Evolutionary conservation across 2,888 invertebrate genomes (phyloP).

Genomic region (Catocala nupta): DNA sequence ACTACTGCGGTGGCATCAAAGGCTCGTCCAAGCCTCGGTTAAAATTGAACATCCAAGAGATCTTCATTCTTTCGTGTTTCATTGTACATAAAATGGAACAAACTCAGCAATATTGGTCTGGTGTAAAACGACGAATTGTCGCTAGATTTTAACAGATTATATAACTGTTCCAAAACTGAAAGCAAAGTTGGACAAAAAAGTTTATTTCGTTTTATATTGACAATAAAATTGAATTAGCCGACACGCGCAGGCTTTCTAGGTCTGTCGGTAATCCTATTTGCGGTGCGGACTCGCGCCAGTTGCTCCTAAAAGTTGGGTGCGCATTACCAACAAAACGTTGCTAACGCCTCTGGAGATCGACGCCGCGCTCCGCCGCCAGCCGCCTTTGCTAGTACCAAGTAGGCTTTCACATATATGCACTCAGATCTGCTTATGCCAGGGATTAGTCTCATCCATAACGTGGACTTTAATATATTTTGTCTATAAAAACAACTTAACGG

Average conservation of each 20-base stretch:
- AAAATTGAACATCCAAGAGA: constrained; percentile 64
- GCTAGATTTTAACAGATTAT: constrained; percentile 47
- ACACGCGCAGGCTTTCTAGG: constrained; percentile 71
- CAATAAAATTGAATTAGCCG: constrained; percentile 77
- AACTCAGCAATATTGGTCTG: constrained; percentile 34
- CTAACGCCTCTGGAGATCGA: constrained; percentile 62
- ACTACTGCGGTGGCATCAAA: constrained; percentile 65
- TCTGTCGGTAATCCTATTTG: constrained; percentile 81
- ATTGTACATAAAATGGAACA: constrained; percentile 41
- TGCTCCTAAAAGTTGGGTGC: constrained; percentile 73
- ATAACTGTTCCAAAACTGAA: constrained; percentile 41
- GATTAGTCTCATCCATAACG: constrained; percentile 23
- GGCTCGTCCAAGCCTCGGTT: constrained; percentile 60
- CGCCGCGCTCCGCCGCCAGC: constrained; percentile 43
- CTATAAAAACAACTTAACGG: too few species aligned
- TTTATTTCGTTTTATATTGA: constrained; percentile 66
- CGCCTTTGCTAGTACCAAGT: constrained; percentile 39
- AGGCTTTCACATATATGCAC: constrained; percentile 34
- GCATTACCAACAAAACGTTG: constrained; percentile 64
- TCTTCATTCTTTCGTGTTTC: constrained; percentile 44
- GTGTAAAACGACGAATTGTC: constrained; percentile 28
- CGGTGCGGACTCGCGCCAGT: constrained; percentile 71
- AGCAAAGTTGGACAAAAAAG: constrained; percentile 52
- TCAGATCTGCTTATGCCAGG: constrained; percentile 21
- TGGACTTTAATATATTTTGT: constrained; percentile 1